Base-by-base conservation (phyloP, 1,140 invertebrate species). In the Zaprionus inermis region DNA sequence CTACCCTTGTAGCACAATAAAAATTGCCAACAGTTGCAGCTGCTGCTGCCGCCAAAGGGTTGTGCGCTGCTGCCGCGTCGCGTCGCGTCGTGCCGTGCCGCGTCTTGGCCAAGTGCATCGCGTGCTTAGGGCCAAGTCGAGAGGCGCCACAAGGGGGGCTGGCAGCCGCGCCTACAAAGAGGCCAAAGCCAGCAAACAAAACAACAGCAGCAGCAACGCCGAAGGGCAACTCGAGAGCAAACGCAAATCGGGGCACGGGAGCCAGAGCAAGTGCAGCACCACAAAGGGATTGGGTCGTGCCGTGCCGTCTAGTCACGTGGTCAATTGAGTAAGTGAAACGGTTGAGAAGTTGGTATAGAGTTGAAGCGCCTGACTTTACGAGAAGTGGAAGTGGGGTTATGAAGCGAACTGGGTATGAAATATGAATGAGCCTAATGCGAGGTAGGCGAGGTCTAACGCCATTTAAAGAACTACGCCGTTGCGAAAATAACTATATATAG, bases 31-130 rank as follows among this genome's bases (percentile, higher is more conserved):
- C 84, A 89, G 84, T 86, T 86, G 77, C 84, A 89, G 71, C 69
- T 76, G 78, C 69, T 76, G 78, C 55, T 51, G 32, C 44, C 58
- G 22, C 38, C 60, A 76, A 60, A 64, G 70, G 72, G 81, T 64
- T 67, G 46, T 54, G 10, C 16, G 69, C 41, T 6, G 38, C 38
- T 11, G 69, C 41, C 6, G 38, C 38, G 38, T 41, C 38, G 5
- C 18, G 7, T 12, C n/a, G 5, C 75, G 22, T 24, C 4, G 22
- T n/a, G 38, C n/a, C 38, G 5, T 14, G 7, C 10, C n/a, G 6
- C 75, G 75, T 73, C 85, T 81, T 90, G 84, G 84, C 84, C 84
- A 90, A 89, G 84, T 90, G 85, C 85, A 89, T 89, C 84, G 84
- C 84, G 84, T 89, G 83, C 83, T 76, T 71, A 46, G 49, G 77